Percentiles rank a stretch among this genome's conserved stretches.
phyloP scores from a whole-genome alignment of 2,797 vertebrate genomes.

The Poeciliopsis gracilis region DNA sequence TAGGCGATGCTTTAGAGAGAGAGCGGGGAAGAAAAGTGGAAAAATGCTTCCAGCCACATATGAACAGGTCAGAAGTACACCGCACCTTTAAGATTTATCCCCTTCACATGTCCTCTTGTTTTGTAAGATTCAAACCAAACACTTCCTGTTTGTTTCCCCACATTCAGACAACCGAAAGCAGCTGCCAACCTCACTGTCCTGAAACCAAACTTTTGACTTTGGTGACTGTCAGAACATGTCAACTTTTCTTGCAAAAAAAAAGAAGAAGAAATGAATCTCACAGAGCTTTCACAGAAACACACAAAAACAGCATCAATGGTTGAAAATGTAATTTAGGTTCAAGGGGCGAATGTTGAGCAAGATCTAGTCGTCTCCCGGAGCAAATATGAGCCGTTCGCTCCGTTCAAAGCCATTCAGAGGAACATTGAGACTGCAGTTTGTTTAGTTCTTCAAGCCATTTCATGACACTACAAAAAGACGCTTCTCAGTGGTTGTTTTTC shows the following conservation, averaged over 20 bases:
- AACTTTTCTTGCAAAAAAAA: conserved; percentile 1
- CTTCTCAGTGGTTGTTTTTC: background rate
- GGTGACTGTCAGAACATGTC: conserved; percentile 3
- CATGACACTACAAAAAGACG: background rate
- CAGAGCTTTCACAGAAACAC: background rate
- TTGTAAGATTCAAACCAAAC: background rate
- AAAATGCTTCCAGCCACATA: background rate
- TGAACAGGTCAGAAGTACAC: too few relatives aligned
- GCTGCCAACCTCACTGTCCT: background rate
- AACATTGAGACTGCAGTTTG: background rate
- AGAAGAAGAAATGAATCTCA: background rate
- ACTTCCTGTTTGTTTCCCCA: background rate
- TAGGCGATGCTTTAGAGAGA: background rate
- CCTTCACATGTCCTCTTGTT: background rate
- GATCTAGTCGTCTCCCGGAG: background rate
- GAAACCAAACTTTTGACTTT: conserved; percentile 9
- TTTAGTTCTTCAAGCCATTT: background rate
- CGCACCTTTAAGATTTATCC: background rate
- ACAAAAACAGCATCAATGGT: background rate
- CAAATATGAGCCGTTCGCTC: background rate
- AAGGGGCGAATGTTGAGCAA: background rate
- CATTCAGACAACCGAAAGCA: background rate
- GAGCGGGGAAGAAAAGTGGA: background rate
- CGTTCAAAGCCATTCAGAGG: background rate
- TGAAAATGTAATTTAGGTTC: background rate